Base-by-base conservation (phyloP, 2,113 vertebrate genomes). In the Pachypanchax playfairii region DNA sequence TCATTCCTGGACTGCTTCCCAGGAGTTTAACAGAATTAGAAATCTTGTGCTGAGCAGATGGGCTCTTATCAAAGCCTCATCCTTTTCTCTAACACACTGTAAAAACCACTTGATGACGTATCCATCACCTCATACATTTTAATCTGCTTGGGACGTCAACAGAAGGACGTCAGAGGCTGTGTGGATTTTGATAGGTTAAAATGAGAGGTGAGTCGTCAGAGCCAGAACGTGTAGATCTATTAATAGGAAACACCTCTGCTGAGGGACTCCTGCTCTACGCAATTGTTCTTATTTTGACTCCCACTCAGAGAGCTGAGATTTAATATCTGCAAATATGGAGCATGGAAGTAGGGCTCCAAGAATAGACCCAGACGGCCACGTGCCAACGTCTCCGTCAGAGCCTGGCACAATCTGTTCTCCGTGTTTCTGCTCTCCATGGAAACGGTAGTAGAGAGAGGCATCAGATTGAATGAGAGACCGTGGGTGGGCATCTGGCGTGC, bases 381-480 rank as follows among this genome's bases (percentile, higher is more conserved):
- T 85, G 80, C 73, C 71, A 75, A 60, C 68, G 28, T 79, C 78
- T 78, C 69, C 85, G 83, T 87, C 87, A 86, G 79, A 80, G 75
- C 78, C 53, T 82, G 82, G 73, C 78, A 75, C 82, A 83, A 72
- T 80, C 84, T 82, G 77, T 55, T 76, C 68, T 76, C 77, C 65
- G 54, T 48, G 49, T 80, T 83, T 77, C 77, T 46, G 59, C 76
- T 82, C 71, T 59, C 85, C 88, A 86, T 89, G 35, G 86, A 79
- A 88, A 87, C 83, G 42, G 83, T 85, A 87, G 85, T 89, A 89
- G 46, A 82, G 12, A 50, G 79, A 89, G 51, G 70, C 64, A 83
- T 78, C 75, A 85, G 84, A 87, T 80, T 84, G 87, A 80, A 58
- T 76, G 90, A 87, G 85, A 91, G 91, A 90, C 86, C 43, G 90